phyloP scores from a whole-genome alignment of 2,113 vertebrate species.

The Girardinichthys multiradiatus region DNA sequence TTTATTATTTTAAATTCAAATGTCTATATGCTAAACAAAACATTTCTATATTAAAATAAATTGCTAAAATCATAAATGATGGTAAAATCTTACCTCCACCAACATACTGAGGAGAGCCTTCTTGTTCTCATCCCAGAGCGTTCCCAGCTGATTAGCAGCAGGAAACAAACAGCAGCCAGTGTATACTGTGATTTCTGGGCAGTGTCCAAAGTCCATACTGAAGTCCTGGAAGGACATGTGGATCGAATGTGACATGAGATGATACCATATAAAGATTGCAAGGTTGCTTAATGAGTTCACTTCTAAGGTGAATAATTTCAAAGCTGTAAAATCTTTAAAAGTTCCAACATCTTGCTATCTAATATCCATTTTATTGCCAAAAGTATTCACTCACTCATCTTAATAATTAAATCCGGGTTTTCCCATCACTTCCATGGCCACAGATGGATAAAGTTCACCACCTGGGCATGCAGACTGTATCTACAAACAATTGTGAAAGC shows the following conservation, averaged over 20 bases:
- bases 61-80: background rate
- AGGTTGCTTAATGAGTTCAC: background rate
- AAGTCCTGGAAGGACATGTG: slow-evolving; percentile 86
- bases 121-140: slow-evolving; percentile 92
- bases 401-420: too few species aligned
- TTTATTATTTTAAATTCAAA: background rate
- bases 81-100: slow-evolving; percentile 86
- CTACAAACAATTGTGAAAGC: too few species aligned
- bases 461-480: too few species aligned
- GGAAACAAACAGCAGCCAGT: slow-evolving; percentile 95
- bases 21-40: background rate
- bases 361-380: too few species aligned
- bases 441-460: too few species aligned
- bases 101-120: slow-evolving; percentile 95
- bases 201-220: slow-evolving; percentile 90
- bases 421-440: too few species aligned
- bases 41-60: background rate
- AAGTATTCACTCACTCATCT: too few species aligned
- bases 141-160: slow-evolving; percentile 83
- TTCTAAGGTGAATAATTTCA: background rate
- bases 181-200: slow-evolving; percentile 97
- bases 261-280: background rate
- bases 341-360: too few species aligned
- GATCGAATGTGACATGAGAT: slow-evolving; percentile 3
- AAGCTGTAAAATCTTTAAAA: too few species aligned